A percentile compares a stretch with the other conserved stretches of the same genome.
These are phyloP conservation scores for Istiophorus platypterus DNA, from an alignment of 2,113 vertebrate genomes.

Conservation along the genomic window DNA sequence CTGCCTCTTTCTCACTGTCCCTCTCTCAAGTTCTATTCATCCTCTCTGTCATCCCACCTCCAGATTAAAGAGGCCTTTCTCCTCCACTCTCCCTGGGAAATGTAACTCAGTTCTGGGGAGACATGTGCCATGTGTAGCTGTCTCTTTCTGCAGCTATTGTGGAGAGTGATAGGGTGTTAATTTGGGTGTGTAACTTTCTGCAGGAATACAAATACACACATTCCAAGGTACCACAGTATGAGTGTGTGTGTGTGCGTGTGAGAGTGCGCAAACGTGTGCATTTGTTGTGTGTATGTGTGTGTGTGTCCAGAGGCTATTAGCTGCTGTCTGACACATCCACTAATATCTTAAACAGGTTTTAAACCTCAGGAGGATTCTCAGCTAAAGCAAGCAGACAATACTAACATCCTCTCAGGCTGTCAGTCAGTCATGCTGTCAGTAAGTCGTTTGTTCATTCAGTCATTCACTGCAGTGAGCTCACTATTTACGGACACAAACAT, in stretches of 20 bases:
- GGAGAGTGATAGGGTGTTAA: constrained; percentile 42
- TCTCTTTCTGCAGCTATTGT: constrained; percentile 36
- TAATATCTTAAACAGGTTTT: constrained; percentile 66
- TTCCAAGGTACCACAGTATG: constrained; percentile 12
- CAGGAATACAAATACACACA: constrained; percentile 17
- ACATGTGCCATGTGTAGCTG: constrained; percentile 13
- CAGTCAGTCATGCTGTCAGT: constrained; percentile 38
- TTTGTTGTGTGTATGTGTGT: constrained; percentile 21
- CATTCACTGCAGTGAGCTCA: constrained; percentile 17
- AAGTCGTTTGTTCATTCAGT: constrained; percentile 17
- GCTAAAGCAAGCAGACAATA: constrained; percentile 52
- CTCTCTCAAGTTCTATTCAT: constrained; percentile 19
- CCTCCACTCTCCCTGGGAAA: constrained; percentile 10
- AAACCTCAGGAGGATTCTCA: constrained; percentile 57
- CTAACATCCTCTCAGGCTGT: constrained; percentile 49
- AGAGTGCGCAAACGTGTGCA: constrained; percentile 7
- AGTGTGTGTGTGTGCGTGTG: background rate
- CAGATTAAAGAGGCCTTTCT: constrained; percentile 22
- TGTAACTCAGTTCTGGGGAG: constrained; percentile 26
- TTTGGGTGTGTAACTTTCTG: constrained; percentile 52
- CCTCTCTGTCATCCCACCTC: constrained; percentile 17
- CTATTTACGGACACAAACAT: constrained; percentile 7
- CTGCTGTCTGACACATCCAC: constrained; percentile 61
- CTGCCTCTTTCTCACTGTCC: constrained; percentile 4
- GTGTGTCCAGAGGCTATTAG: constrained; percentile 60